Evolutionary conservation across 2,797 vertebrate genomes (phyloP).

Genomic region (Sebastes minor): DNA sequence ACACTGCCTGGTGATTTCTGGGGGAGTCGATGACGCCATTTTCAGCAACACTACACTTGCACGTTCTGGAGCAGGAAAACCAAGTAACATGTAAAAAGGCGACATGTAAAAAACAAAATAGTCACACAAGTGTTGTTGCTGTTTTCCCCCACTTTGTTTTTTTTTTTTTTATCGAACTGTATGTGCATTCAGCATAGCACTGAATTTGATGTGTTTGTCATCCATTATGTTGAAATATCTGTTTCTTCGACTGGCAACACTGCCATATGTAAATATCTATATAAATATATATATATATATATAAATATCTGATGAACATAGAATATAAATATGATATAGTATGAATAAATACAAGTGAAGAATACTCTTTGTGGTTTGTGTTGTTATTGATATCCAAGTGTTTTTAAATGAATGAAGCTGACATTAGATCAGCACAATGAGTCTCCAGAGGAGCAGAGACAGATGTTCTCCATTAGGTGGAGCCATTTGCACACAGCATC

Average conservation of each 20-base stretch:
- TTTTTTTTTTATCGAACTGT: slow-evolving; percentile 32
- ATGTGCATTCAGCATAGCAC: slow-evolving; percentile 68
- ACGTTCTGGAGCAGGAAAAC: slow-evolving; percentile 55
- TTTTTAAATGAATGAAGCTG: background rate
- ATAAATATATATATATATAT: slow-evolving; percentile 71
- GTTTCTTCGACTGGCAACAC: slow-evolving; percentile 73
- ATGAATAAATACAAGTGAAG: slow-evolving; percentile 76
- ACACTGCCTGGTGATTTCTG: slow-evolving; percentile 38
- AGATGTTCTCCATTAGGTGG: slow-evolving; percentile 38
- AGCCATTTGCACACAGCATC: background rate
- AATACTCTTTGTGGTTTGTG: background rate
- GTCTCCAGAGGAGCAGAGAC: background rate
- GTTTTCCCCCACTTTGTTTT: slow-evolving; percentile 17
- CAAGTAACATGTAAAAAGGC: slow-evolving; percentile 28
- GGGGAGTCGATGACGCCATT: slow-evolving; percentile 17
- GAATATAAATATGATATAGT: slow-evolving; percentile 78
- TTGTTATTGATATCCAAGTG: slow-evolving; percentile 2
- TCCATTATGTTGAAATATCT: slow-evolving; percentile 66
- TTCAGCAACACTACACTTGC: slow-evolving; percentile 69
- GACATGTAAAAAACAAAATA: background rate
- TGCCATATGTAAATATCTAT: slow-evolving; percentile 79
- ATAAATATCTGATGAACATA: slow-evolving; percentile 73
- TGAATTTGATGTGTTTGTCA: slow-evolving; percentile 63
- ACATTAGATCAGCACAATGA: background rate
- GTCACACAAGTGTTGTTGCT: slow-evolving; percentile 17